phyloP scores from a whole-genome alignment of 23 tunicate species.

The Corella eumyota region DNA sequence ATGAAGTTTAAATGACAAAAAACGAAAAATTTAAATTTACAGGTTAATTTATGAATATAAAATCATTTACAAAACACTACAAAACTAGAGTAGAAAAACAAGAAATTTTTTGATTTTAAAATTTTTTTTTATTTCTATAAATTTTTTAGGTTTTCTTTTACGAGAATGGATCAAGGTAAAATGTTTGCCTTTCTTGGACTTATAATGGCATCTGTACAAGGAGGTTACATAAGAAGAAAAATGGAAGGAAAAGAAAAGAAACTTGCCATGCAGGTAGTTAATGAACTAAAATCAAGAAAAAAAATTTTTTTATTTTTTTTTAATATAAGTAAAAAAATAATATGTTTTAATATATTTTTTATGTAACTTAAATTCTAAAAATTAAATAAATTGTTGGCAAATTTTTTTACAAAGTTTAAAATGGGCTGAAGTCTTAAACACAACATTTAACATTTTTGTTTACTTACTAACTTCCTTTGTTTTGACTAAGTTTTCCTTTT shows the following conservation, averaged over 20 bases:
- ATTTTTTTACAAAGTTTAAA: too few relatives aligned
- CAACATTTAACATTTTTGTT: too few relatives aligned
- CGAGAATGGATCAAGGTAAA: conserved; percentile 92
- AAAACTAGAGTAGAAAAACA: too few relatives aligned
- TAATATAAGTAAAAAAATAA: neutral
- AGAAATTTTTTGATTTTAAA: too few relatives aligned
- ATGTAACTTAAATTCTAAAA: neutral
- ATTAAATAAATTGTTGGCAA: too few relatives aligned
- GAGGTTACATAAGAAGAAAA: conserved; percentile 85
- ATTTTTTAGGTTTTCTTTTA: conserved; percentile 43
- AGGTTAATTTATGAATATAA: too few relatives aligned
- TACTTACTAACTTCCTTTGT: too few relatives aligned
- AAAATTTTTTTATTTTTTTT: neutral
- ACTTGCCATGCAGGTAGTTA: conserved; percentile 44
- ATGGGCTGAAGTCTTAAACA: too few relatives aligned
- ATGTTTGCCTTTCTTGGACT: conserved; percentile 94
- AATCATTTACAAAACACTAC: neutral
- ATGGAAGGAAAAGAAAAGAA: conserved; percentile 71
- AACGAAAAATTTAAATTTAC: too few relatives aligned
- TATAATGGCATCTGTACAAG: conserved; percentile 82
- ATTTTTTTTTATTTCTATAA: neutral
- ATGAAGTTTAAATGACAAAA: too few relatives aligned
- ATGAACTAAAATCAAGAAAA: neutral
- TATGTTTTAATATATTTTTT: neutral
- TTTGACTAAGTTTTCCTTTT: too few relatives aligned